Base-by-base conservation (phyloP, 2,113 vertebrate species). In the Gobius niger region DNA sequence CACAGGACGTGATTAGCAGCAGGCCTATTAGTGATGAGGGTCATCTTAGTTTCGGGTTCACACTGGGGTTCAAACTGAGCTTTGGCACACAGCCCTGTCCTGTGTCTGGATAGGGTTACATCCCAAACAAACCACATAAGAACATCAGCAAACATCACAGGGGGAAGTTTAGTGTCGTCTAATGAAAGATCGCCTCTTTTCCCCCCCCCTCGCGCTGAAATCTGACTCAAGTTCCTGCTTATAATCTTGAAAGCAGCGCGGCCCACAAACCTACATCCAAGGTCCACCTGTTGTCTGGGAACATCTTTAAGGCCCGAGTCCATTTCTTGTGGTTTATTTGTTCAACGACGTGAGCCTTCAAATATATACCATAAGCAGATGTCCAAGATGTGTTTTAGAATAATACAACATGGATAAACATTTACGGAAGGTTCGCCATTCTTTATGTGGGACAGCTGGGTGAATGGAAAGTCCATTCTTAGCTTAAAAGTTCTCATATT, bases 81-180 rank as follows among this genome's bases (percentile, higher is more conserved):
- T 44, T 63, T 68, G 66, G 68, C 69, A 53, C 59, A 15, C 70
- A 8, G 65, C 50, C 54, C 7, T 24, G 68, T 79, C 64, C 74
- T 73, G 54, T 51, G 40, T 40, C 47, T 53, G 82, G 65, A 63
- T 88, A 19, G 34, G 49, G 49, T 88, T 90, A 85, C 82, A 69
- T 51, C 60, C 47, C 56, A 86, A 91, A 91, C 83, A 89, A 87
- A 85, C 73, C 24, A 19, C 69, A 75, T 63, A n/a, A 68, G 80
- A 54, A 77, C 82, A 75, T 75, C 79, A 84, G 78, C 76, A 87
- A 82, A 82, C 76, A 65, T 69, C 1, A 24, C 57, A 6, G 44
- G 66, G 64, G 72, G 77, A 84, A 63, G 18, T 47, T 9, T 73
- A 73, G 64, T 73, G 76, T 85, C 75, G 50, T 68, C 73, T 85